These are phyloP conservation scores for Rhyacophila evoluta DNA, from an alignment of 2,888 invertebrate species.

Conservation along the genomic window DNA sequence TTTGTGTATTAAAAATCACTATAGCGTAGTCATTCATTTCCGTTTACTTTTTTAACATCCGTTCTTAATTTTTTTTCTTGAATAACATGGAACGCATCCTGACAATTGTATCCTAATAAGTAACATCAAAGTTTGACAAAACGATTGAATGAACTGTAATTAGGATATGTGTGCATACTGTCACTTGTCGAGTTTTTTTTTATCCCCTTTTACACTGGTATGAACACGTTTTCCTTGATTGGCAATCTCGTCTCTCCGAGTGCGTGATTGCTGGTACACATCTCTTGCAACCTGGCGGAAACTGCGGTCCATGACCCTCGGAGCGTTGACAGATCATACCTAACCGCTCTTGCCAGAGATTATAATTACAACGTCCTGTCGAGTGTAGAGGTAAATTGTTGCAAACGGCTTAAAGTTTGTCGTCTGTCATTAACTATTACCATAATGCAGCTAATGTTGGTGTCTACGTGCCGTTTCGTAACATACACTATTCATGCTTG, in stretches of 20 bases:
- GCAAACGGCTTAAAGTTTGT: too few relatives aligned
- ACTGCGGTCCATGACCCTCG: conserved; percentile 39
- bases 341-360: neutral
- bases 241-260: neutral
- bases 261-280: neutral
- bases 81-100: neutral
- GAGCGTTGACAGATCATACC: conserved; percentile 28
- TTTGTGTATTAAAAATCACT: too few relatives aligned
- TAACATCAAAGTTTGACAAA: neutral
- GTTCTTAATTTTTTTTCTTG: too few relatives aligned
- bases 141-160: neutral
- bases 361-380: too few relatives aligned
- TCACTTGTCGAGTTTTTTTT: neutral
- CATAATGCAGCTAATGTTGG: too few relatives aligned
- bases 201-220: neutral
- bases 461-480: too few relatives aligned
- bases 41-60: too few relatives aligned
- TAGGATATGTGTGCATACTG: neutral
- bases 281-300: conserved; percentile 27
- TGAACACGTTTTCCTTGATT: neutral
- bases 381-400: too few relatives aligned
- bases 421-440: too few relatives aligned
- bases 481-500: too few relatives aligned
- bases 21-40: too few relatives aligned
- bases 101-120: neutral